Base-by-base conservation (phyloP, 2,888 invertebrate species). In the Tanytarsus gracilentus region DNA sequence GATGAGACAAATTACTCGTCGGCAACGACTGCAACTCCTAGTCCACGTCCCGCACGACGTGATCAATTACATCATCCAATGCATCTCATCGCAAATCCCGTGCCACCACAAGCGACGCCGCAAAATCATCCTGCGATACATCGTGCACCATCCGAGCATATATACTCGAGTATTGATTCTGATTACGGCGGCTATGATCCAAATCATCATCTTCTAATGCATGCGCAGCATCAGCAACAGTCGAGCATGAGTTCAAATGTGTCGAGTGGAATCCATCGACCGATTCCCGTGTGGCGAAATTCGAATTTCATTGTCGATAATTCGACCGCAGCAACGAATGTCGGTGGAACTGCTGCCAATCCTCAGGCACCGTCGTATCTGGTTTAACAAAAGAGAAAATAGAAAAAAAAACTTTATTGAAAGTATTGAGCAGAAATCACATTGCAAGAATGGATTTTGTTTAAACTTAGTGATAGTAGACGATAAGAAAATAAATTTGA, bases 91-190 rank as follows among this genome's bases (percentile, higher is more conserved):
- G 77, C 72, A 67, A 79, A 74, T 73, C 70, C 63, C 69, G 69
- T 61, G 69, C 69, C 62, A 69, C 71, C 16, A 50, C 63, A 49
- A 65, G 39, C 56, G 61, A 29, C 64, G 62, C 65, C 62, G 27
- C 64, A 49, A 64, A 65, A 62, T 64, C 62, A 63, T 36, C 62
- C 29, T 25, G 66, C 62, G 36, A 63, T 64, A 14, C 67, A 71
- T 67, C 79, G 88, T 70, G 89, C 89, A 60, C 82, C 88, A 66
- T 88, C 88, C 67, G 90, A 90, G 75, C 90, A 90, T 72, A 90
- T 90, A 69, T 90, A 90, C 72, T 89, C 89, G 61, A 88, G 88
- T 69, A 90, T 90, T 74, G 90, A 90, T 74, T 89, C 89, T 64
- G 89, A 90, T 74, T 89, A 89, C 69, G 72, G 73, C 60, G 73